Evolutionary conservation across 2,797 vertebrate species (phyloP).

Genomic region (Catamblyrhynchus diadema): DNA sequence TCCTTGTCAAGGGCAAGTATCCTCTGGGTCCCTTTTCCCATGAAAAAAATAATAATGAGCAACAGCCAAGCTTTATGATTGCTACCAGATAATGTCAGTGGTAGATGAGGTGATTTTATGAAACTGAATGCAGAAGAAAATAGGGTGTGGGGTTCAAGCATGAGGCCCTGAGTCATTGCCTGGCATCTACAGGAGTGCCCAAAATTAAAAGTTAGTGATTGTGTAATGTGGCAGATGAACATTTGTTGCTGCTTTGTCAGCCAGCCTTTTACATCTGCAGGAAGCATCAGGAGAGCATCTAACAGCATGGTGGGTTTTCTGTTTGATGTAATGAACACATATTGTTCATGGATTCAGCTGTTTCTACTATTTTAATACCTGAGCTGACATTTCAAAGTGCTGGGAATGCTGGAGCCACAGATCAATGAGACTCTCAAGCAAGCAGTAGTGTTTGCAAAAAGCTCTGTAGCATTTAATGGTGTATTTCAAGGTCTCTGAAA

Average conservation of each 20-base stretch:
- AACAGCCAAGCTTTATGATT: neutral
- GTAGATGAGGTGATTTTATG: neutral
- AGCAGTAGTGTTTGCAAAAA: neutral
- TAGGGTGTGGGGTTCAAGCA: neutral
- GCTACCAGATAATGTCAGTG: neutral
- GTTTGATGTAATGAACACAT: neutral
- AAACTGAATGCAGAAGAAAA: neutral
- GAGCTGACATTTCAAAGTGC: neutral
- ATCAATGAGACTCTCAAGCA: slow-evolving; percentile 5
- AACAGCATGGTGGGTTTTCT: neutral
- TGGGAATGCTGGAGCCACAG: neutral
- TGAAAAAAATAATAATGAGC: neutral
- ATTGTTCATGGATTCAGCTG: neutral
- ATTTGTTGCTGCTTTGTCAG: neutral
- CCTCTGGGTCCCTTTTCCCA: neutral
- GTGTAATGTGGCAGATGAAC: neutral
- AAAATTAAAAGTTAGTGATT: neutral
- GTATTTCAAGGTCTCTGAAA: neutral
- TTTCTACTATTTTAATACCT: neutral
- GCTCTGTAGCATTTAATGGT: neutral
- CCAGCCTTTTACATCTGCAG: neutral
- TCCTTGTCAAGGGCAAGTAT: neutral
- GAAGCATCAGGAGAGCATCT: neutral
- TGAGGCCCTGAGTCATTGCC: slow-evolving; percentile 5
- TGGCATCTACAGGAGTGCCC: neutral